phyloP scores from a whole-genome alignment of 2,888 invertebrate species.

The Hypolimnas misippus region DNA sequence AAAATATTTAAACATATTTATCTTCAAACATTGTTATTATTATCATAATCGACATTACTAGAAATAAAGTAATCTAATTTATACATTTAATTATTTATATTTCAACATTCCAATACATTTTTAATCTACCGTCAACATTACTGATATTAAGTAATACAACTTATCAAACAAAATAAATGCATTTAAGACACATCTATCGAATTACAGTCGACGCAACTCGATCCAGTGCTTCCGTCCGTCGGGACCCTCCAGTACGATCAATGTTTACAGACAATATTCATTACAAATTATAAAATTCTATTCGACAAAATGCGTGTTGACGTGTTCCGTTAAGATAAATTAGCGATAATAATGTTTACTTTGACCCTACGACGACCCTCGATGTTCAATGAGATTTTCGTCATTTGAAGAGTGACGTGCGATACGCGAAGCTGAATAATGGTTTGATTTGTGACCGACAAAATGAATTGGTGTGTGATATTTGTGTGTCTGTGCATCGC shows the following conservation, averaged over 20 bases:
- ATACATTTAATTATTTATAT: not conserved
- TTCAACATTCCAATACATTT: not conserved
- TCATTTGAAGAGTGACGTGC: slow-evolving; percentile 66
- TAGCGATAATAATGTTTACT: slow-evolving; percentile 72
- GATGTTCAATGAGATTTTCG: slow-evolving; percentile 58
- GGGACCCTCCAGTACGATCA: slow-evolving; percentile 34
- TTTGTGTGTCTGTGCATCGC: slow-evolving; percentile 70
- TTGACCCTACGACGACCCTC: slow-evolving; percentile 59
- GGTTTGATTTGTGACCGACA: slow-evolving; percentile 57
- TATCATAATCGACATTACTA: not conserved
- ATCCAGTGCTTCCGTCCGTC: slow-evolving; percentile 58
- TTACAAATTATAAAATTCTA: slow-evolving; percentile 39
- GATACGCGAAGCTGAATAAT: slow-evolving; percentile 55
- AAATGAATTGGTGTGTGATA: slow-evolving; percentile 72
- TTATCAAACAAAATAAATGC: slow-evolving; percentile 9
- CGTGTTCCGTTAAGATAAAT: slow-evolving; percentile 61
- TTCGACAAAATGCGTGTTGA: slow-evolving; percentile 34
- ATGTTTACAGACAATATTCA: slow-evolving; percentile 31
- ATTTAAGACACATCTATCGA: slow-evolving; percentile 25
- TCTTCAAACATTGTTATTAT: not conserved
- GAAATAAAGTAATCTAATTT: not conserved
- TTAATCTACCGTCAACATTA: not conserved
- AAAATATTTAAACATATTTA: not conserved
- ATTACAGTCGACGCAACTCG: slow-evolving; percentile 51
- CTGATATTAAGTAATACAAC: not conserved